These are phyloP conservation scores for Ennomos quercinarius DNA, from an alignment of 2,888 invertebrate genomes.

Conservation along the genomic window DNA sequence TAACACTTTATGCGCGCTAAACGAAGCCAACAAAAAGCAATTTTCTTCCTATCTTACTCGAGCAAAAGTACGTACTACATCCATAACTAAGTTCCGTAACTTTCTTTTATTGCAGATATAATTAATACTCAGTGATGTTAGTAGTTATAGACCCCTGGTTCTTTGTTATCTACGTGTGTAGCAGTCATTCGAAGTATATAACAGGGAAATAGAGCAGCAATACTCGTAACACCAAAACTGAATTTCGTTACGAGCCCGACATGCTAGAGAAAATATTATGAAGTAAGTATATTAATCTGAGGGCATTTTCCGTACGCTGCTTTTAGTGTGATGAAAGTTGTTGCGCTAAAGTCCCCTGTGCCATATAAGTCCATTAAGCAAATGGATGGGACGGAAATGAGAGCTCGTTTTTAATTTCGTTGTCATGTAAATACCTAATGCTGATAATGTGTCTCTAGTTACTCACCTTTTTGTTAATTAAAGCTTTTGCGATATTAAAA, in stretches of 20 bases:
- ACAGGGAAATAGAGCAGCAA: constrained; percentile 28
- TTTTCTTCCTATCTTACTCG: constrained; percentile 33
- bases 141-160: constrained; percentile 13
- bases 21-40: constrained; percentile 43
- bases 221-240: constrained; percentile 35
- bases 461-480: constrained; percentile 63
- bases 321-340: constrained; percentile 84
- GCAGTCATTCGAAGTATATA: constrained; percentile 14
- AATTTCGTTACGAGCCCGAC: constrained; percentile 40
- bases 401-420: constrained; percentile 81
- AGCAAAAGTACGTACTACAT: constrained; percentile 29
- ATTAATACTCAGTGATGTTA: constrained; percentile 26
- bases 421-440: constrained; percentile 73
- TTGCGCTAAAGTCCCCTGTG: constrained; percentile 76
- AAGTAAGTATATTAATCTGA: constrained; percentile 79
- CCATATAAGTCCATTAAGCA: constrained; percentile 81
- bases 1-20: constrained; percentile 41
- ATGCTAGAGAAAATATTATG: constrained; percentile 66
- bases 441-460: constrained; percentile 67
- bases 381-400: constrained; percentile 80
- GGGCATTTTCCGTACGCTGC: constrained; percentile 79
- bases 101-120: constrained; percentile 28
- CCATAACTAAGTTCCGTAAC: constrained; percentile 21
- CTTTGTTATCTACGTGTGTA: constrained; percentile 22
- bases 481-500: constrained; percentile 47